Conservation (phyloP, 1,140 invertebrate genomes). For the Bombus sylvicola region DNA sequence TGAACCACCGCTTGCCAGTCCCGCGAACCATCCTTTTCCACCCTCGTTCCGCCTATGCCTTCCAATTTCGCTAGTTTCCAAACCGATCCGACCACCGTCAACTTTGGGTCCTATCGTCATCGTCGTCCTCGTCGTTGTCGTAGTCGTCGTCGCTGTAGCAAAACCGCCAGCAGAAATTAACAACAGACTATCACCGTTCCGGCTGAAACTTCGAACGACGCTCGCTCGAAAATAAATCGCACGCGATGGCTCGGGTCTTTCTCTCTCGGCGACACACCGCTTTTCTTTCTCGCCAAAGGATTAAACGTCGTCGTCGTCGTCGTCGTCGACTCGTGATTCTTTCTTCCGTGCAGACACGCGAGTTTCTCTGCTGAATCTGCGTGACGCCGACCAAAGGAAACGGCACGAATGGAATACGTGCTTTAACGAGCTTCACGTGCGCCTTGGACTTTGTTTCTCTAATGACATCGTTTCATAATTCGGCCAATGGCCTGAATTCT, state of each 20-base stretch:
- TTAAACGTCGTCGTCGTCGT: neutral
- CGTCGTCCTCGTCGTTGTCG: neutral
- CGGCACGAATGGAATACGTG: constrained; percentile 5
- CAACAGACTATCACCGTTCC: neutral
- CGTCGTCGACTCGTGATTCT: too few species aligned
- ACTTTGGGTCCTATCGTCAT: neutral
- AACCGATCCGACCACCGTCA: neutral
- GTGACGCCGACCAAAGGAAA: neutral
- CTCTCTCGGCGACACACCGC: neutral
- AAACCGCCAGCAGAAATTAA: constrained; percentile 8
- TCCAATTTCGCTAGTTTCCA: neutral
- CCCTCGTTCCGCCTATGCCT: neutral
- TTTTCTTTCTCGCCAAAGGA: neutral
- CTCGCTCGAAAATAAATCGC: neutral
- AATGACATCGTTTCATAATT: constrained; percentile 6
- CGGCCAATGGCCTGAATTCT: neutral
- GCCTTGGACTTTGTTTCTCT: neutral
- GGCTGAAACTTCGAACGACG: constrained; percentile 1
- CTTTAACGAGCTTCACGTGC: constrained; percentile 18
- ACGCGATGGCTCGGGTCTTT: neutral
- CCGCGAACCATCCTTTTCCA: neutral
- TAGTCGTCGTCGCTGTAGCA: too few species aligned
- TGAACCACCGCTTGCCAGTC: constrained; percentile 68
- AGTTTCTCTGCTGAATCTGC: neutral
- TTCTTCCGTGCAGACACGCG: constrained; percentile 11